phyloP scores from a whole-genome alignment of 2,888 invertebrate species.

The Pseudococcus longispinus region DNA sequence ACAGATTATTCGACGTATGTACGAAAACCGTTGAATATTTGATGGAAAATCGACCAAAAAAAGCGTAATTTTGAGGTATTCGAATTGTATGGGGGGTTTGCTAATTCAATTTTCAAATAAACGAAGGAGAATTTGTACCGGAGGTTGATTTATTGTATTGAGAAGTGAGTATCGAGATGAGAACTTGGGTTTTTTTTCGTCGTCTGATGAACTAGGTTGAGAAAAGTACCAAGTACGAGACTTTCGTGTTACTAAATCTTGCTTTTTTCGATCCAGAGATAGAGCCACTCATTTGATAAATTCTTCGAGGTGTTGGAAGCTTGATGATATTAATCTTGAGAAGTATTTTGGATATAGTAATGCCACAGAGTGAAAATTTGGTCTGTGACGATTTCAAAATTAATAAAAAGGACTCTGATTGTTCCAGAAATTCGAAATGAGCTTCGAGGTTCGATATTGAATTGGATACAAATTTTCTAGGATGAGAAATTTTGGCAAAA shows the following conservation, averaged over 20 bases:
- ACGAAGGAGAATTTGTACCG: too few species aligned
- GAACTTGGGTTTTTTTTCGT: background rate
- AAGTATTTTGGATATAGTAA: background rate
- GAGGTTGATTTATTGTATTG: background rate
- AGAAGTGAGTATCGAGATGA: background rate
- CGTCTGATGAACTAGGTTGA: background rate
- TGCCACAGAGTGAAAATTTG: too few species aligned
- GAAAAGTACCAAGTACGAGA: background rate
- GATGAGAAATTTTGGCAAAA: too few species aligned
- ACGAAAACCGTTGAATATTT: background rate
- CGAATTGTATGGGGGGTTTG: background rate
- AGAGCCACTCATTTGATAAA: background rate
- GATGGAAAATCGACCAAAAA: background rate
- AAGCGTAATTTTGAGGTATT: too few species aligned
- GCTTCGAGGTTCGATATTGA: too few species aligned
- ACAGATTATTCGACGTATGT: background rate
- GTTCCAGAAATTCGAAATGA: too few species aligned
- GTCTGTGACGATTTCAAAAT: too few species aligned
- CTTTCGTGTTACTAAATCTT: background rate
- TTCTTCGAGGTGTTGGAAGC: background rate
- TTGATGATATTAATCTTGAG: background rate
- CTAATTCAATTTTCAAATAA: background rate
- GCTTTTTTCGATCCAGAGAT: background rate
- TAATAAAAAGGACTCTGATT: too few species aligned
- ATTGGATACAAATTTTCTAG: too few species aligned